Evolutionary conservation across 2,888 invertebrate species (phyloP).

Genomic region (Callinectes sapidus): DNA sequence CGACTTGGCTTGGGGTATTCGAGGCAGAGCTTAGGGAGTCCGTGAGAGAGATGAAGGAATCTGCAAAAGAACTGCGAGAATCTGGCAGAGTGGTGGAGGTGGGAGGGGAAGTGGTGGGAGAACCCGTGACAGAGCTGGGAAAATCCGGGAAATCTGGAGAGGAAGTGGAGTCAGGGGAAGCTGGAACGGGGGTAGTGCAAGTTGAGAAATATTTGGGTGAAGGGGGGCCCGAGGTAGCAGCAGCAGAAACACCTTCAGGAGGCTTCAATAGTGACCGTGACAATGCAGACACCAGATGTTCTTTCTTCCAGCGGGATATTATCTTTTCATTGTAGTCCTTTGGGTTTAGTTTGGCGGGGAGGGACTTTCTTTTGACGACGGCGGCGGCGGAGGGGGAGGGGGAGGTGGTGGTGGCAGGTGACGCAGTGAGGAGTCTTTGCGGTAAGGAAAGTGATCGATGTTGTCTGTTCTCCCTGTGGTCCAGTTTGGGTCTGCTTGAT

Average conservation of each 20-base stretch:
- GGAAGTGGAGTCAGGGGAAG: not conserved
- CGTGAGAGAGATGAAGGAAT: not conserved
- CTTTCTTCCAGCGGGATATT: not conserved
- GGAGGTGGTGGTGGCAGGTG: not conserved
- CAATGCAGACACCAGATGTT: not conserved
- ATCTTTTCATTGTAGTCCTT: not conserved
- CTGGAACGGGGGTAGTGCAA: not conserved
- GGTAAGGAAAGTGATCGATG: not conserved
- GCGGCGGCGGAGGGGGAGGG: not conserved
- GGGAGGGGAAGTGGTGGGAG: not conserved
- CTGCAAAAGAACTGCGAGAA: not conserved
- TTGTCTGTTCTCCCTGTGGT: not conserved
- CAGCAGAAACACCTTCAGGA: not conserved
- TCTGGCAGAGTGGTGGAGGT: not conserved
- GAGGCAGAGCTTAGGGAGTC: not conserved
- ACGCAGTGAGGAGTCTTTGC: not conserved
- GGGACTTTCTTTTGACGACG: not conserved
- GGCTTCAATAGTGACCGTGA: not conserved
- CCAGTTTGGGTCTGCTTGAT: not conserved
- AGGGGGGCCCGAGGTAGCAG: not conserved
- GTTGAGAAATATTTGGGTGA: not conserved
- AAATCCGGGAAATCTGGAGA: not conserved
- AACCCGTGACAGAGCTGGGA: not conserved
- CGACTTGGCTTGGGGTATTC: no score
- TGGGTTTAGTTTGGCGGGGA: not conserved